These are phyloP conservation scores for Merops nubicus DNA, from an alignment of 2,113 vertebrate species.

Conservation along the genomic window DNA sequence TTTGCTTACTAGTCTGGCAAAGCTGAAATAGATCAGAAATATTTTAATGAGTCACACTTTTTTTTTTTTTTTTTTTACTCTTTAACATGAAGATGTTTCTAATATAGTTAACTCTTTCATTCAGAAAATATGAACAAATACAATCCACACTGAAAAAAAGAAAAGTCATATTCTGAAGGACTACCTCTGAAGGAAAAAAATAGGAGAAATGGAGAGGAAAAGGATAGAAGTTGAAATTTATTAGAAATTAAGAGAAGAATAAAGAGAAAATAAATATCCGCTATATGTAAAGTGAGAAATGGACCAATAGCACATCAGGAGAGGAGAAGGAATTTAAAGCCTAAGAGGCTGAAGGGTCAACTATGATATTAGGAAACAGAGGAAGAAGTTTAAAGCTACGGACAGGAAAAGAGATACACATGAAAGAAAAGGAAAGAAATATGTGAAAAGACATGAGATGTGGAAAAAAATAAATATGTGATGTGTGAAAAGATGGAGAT, in stretches of 20 bases:
- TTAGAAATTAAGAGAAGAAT: not conserved
- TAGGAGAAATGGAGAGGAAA: not conserved
- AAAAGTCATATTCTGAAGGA: not conserved
- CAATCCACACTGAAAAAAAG: not conserved
- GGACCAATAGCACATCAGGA: not conserved
- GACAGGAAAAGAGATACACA: not conserved
- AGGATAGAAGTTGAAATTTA: not conserved
- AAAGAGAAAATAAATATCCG: not conserved
- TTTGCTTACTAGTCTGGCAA: not conserved
- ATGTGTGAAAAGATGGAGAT: not conserved
- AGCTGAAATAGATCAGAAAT: not conserved
- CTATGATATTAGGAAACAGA: not conserved
- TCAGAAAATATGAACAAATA: not conserved
- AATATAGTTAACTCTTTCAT: not conserved
- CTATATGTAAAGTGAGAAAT: not conserved
- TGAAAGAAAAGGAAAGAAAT: not conserved
- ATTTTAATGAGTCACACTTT: rapidly evolving
- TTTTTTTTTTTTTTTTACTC: not conserved
- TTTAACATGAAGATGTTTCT: not conserved
- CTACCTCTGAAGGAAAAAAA: not conserved
- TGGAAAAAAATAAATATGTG: too few relatives aligned
- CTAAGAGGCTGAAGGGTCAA: not conserved
- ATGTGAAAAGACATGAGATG: too few relatives aligned
- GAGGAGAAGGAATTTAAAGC: not conserved
- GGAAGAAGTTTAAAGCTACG: not conserved